These are phyloP conservation scores for Danio kyathit DNA, from an alignment of 2,797 vertebrate species.

Conservation along the genomic window DNA sequence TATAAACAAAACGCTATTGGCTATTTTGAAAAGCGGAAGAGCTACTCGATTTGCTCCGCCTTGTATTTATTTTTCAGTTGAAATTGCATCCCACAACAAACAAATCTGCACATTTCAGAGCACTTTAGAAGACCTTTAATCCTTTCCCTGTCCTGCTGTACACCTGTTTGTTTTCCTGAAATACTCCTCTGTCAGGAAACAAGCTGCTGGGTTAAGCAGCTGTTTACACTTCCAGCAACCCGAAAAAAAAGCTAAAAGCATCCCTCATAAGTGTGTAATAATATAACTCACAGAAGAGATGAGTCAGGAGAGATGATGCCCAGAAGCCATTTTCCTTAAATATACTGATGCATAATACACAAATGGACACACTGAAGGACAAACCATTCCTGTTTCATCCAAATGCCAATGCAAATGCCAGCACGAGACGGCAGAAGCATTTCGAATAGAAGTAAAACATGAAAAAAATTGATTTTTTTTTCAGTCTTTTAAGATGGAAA, in stretches of 20 bases:
- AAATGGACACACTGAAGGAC: conserved; percentile 11
- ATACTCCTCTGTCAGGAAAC: conserved; percentile 5
- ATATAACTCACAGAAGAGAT: conserved; percentile 24
- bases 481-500: too few relatives aligned
- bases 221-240: conserved; percentile 8
- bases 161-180: background rate
- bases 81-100: too few relatives aligned
- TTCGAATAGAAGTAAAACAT: background rate
- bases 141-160: too few relatives aligned
- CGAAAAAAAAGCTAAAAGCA: conserved; percentile 8
- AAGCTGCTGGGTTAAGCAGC: conserved; percentile 23
- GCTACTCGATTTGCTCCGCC: too few relatives aligned
- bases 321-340: conserved; percentile 29
- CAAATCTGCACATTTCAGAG: too few relatives aligned
- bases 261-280: conserved; percentile 19
- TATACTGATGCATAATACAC: conserved; percentile 8
- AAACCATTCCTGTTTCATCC: background rate
- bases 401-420: conserved; percentile 23
- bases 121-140: too few relatives aligned
- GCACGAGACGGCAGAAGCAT: background rate
- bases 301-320: conserved; percentile 43
- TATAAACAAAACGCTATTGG: too few relatives aligned
- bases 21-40: too few relatives aligned
- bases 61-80: too few relatives aligned
- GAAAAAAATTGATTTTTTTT: background rate